phyloP scores from a whole-genome alignment of 2,797 vertebrate species.

The Mormyrops boulengeri region DNA sequence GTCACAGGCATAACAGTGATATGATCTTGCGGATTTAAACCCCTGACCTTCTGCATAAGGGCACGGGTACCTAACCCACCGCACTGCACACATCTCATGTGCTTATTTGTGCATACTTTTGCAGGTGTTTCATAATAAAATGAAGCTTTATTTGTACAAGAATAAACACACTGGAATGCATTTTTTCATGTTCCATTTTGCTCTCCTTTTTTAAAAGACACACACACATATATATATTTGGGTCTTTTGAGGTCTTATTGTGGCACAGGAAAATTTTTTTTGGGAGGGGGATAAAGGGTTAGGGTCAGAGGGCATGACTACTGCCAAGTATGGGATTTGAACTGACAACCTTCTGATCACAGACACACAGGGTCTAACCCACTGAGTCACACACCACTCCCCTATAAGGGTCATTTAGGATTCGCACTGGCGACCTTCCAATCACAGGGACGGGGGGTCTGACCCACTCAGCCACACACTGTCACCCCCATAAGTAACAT shows the following conservation, averaged over 20 bases:
- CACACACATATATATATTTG: background rate
- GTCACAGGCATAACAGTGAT: background rate
- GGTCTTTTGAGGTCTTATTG: too few relatives aligned
- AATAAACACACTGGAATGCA: background rate
- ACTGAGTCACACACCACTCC: background rate
- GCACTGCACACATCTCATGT: background rate
- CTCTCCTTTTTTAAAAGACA: background rate
- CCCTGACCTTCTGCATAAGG: background rate
- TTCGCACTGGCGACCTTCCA: background rate
- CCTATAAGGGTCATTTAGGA: background rate
- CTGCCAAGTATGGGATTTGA: background rate
- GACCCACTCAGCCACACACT: background rate
- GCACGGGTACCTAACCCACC: background rate
- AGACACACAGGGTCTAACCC: background rate
- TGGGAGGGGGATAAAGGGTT: background rate
- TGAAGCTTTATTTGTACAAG: background rate
- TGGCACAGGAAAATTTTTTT: background rate
- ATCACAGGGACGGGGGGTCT: background rate
- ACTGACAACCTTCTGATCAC: background rate
- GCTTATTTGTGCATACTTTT: background rate
- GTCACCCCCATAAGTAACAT: background rate
- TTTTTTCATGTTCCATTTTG: background rate
- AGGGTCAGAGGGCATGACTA: background rate
- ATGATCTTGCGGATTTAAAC: background rate
- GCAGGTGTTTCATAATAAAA: background rate